phyloP scores from a whole-genome alignment of 2,888 invertebrate genomes.

The Xylota sylvarum region DNA sequence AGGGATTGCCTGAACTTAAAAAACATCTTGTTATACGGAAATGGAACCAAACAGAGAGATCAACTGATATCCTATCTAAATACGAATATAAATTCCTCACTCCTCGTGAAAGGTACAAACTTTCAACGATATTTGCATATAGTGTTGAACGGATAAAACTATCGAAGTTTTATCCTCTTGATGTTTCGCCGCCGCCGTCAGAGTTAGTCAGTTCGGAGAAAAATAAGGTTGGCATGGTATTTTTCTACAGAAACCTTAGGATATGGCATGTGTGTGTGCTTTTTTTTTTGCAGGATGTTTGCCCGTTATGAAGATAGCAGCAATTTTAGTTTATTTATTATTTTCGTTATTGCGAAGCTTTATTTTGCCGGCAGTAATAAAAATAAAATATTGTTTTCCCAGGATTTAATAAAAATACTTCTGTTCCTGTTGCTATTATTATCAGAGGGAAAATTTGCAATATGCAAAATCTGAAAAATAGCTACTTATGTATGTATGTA shows the following conservation, averaged over 20 bases:
- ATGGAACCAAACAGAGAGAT: constrained; percentile 36
- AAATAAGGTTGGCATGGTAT: constrained; percentile 7
- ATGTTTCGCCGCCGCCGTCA: background rate
- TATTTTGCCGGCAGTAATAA: constrained; percentile 34
- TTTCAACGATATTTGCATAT: constrained; percentile 5
- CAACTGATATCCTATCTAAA: constrained; percentile 52
- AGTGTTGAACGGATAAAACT: constrained; percentile 28
- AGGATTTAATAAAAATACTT: constrained; percentile 30
- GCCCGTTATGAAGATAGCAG: constrained; percentile 19
- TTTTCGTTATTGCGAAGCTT: constrained; percentile 25
- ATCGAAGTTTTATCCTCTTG: constrained; percentile 8
- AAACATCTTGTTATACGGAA: constrained; percentile 7
- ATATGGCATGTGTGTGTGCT: background rate
- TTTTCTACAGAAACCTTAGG: background rate
- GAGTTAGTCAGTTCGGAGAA: background rate
- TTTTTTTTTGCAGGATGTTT: constrained; percentile 25
- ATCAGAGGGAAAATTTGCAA: background rate
- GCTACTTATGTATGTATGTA: background rate
- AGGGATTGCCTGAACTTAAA: constrained; percentile 17
- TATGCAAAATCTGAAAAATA: background rate
- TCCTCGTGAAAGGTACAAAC: background rate
- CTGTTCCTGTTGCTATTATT: constrained; percentile 6
- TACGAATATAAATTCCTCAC: constrained; percentile 19
- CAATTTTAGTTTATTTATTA: constrained; percentile 46
- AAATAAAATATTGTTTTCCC: constrained; percentile 33